Conservation (phyloP, 2,888 invertebrate species). For the Mythimna ferrago region DNA sequence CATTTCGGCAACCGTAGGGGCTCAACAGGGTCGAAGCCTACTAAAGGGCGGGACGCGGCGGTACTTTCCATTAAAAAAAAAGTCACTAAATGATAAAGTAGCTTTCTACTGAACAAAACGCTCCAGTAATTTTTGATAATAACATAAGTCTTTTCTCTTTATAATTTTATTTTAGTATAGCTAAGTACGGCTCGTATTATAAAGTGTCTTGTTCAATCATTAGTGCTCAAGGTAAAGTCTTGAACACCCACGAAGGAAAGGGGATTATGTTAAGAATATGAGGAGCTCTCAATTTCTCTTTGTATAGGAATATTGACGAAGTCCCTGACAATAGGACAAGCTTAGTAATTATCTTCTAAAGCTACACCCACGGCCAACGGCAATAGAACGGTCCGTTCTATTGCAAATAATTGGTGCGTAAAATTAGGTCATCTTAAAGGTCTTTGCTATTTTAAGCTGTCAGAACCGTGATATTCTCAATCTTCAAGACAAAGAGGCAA, state of each 20-base stretch:
- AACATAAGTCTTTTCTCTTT: too few relatives aligned
- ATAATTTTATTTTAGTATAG: too few relatives aligned
- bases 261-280: background rate
- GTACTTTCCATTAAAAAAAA: too few relatives aligned
- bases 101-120: too few relatives aligned
- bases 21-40: too few relatives aligned
- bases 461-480: background rate
- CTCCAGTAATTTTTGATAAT: too few relatives aligned
- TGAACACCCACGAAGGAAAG: background rate
- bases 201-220: background rate
- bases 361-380: background rate
- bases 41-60: too few relatives aligned
- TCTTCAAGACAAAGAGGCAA: background rate
- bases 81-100: too few relatives aligned
- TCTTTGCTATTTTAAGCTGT: background rate
- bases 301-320: conserved; percentile 1
- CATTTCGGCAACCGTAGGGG: too few relatives aligned
- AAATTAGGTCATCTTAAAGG: background rate
- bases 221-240: background rate
- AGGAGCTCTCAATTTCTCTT: background rate
- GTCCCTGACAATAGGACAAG: background rate
- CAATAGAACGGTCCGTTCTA: background rate
- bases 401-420: background rate
- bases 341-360: background rate
- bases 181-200: background rate